These are phyloP conservation scores for Globodera ellingtonae DNA, from an alignment of 1,140 invertebrate species.

Conservation along the genomic window DNA sequence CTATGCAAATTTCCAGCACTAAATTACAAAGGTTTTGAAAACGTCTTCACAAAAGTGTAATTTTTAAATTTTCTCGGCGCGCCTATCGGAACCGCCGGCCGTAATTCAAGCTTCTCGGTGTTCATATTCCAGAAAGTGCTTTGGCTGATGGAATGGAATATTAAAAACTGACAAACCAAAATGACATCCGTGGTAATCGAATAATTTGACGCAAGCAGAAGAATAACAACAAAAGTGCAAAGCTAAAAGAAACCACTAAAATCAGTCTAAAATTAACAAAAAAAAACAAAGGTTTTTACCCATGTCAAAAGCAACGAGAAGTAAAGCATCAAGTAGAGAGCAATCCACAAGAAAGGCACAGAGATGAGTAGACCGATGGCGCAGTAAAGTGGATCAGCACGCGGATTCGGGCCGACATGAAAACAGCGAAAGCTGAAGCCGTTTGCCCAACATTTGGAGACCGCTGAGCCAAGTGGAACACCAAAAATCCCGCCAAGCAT, in stretches of 20 bases:
- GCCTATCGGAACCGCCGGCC: no score
- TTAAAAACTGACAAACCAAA: not conserved
- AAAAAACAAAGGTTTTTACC: not conserved
- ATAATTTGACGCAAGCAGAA: not conserved
- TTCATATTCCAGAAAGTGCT: no score
- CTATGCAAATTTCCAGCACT: not conserved
- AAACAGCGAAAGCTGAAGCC: not conserved
- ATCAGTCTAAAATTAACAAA: not conserved
- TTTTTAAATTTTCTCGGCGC: no score
- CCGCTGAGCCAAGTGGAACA: not conserved
- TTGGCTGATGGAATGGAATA: no score
- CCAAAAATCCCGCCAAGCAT: slow-evolving; percentile 1
- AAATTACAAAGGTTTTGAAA: no score
- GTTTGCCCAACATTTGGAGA: not conserved
- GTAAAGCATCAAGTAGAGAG: not conserved
- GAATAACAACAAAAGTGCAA: not conserved
- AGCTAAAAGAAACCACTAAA: not conserved
- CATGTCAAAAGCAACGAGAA: not conserved
- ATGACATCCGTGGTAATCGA: not conserved
- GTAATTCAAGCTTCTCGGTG: no score
- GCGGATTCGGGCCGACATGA: not conserved
- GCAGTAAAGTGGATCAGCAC: not conserved
- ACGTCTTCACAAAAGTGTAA: no score
- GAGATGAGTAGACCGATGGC: not conserved
- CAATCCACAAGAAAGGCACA: not conserved